These are phyloP conservation scores for Rhogogaster chlorosoma DNA, from an alignment of 2,888 invertebrate genomes.

Conservation along the genomic window DNA sequence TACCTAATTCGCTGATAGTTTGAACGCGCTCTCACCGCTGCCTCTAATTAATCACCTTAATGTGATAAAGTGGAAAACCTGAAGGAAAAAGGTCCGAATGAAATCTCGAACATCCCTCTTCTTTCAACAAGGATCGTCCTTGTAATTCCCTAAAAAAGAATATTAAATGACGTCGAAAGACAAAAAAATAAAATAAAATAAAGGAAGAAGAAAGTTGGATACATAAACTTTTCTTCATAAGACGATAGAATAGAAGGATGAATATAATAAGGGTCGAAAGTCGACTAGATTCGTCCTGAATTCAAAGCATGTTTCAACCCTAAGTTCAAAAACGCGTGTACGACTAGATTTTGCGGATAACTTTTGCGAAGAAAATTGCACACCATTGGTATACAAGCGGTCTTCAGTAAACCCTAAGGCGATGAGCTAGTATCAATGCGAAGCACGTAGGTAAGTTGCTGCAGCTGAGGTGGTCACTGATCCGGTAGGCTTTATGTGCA, in stretches of 20 bases:
- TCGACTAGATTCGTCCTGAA: neutral
- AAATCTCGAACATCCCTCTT: neutral
- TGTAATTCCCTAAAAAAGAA: neutral
- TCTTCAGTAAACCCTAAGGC: neutral
- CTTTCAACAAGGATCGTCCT: neutral
- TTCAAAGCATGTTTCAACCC: neutral
- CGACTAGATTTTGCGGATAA: neutral
- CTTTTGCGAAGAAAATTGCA: constrained; percentile 8
- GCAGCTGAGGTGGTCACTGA: constrained; percentile 41
- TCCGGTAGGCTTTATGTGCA: constrained; percentile 39
- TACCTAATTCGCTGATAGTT: neutral
- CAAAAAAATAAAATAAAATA: neutral
- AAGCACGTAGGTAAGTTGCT: constrained; percentile 36
- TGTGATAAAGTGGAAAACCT: constrained; percentile 1
- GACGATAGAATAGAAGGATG: neutral
- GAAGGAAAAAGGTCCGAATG: neutral
- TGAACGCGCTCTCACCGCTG: neutral
- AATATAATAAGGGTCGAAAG: neutral
- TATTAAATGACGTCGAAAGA: neutral
- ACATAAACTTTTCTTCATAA: neutral
- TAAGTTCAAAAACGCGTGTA: neutral
- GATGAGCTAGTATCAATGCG: constrained; percentile 8
- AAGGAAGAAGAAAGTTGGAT: neutral
- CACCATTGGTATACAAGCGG: neutral
- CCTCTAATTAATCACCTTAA: constrained; percentile 13